These are phyloP conservation scores for Drosophila lutescens DNA, from an alignment of 2,888 invertebrate genomes.

Conservation along the genomic window DNA sequence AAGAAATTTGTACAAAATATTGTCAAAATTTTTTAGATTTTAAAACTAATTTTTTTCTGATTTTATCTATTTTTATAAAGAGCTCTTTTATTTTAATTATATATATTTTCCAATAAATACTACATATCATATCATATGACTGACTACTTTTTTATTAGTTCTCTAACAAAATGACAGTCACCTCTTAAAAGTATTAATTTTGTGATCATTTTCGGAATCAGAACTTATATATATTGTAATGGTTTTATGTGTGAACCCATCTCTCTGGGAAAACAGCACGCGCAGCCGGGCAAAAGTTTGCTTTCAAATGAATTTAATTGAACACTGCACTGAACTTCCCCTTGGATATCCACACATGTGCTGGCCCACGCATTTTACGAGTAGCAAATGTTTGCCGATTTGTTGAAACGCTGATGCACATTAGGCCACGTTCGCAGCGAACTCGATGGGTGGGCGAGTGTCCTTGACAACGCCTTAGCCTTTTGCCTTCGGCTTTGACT, in stretches of 20 bases:
- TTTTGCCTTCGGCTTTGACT: slow-evolving; percentile 16
- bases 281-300: background rate
- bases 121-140: too few species aligned
- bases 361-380: slow-evolving; percentile 29
- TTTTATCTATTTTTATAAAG: too few species aligned
- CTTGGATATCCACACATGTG: background rate
- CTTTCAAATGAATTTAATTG: slow-evolving; percentile 54
- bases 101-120: too few species aligned
- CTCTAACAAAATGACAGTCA: too few species aligned
- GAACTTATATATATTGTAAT: background rate
- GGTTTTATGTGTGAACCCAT: background rate
- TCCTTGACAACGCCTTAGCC: slow-evolving; percentile 69
- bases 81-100: too few species aligned
- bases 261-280: background rate
- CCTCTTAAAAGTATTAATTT: too few species aligned
- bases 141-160: too few species aligned
- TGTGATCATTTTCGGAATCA: background rate
- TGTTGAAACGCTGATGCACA: slow-evolving; percentile 59
- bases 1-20: too few species aligned
- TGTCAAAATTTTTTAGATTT: too few species aligned
- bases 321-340: slow-evolving; percentile 13
- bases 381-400: slow-evolving; percentile 36
- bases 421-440: slow-evolving; percentile 35
- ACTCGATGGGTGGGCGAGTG: slow-evolving; percentile 22
- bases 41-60: too few species aligned